These are phyloP conservation scores for Anguilla anguilla DNA, from an alignment of 2,797 vertebrate genomes.

Conservation along the genomic window DNA sequence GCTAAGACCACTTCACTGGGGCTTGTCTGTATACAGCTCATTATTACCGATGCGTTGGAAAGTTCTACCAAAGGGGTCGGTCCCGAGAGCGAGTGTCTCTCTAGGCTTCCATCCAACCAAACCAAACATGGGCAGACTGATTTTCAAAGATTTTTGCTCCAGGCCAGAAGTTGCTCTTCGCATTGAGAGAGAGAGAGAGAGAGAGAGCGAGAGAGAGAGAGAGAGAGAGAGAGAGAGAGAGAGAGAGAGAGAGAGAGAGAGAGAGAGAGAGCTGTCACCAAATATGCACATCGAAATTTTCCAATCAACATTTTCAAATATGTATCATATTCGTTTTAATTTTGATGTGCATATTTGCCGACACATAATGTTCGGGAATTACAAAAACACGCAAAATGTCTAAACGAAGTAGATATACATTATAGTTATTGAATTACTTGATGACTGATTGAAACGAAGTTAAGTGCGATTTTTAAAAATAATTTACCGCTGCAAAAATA, in stretches of 20 bases:
- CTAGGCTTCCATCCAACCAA: slow-evolving; percentile 23
- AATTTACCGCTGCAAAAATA: neutral
- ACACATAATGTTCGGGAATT: no score
- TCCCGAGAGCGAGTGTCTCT: slow-evolving; percentile 7
- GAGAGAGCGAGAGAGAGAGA: neutral
- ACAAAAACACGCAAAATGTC: no score
- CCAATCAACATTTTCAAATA: no score
- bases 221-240: neutral
- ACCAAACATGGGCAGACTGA: slow-evolving; percentile 26
- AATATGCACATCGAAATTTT: no score
- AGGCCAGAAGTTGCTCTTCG: neutral
- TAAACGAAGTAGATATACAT: no score
- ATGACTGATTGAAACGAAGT: neutral
- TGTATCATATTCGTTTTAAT: no score
- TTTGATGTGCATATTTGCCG: no score
- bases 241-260: neutral
- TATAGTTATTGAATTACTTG: neutral
- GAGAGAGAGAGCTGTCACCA: neutral
- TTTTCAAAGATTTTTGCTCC: slow-evolving; percentile 18
- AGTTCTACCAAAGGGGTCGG: slow-evolving; percentile 21
- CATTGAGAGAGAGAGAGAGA: no score
- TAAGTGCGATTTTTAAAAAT: neutral
- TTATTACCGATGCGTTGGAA: slow-evolving; percentile 22
- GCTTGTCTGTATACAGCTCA: neutral
- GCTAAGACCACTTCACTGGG: neutral